phyloP scores from a whole-genome alignment of 2,888 invertebrate species.

The Dynastes grantii region DNA sequence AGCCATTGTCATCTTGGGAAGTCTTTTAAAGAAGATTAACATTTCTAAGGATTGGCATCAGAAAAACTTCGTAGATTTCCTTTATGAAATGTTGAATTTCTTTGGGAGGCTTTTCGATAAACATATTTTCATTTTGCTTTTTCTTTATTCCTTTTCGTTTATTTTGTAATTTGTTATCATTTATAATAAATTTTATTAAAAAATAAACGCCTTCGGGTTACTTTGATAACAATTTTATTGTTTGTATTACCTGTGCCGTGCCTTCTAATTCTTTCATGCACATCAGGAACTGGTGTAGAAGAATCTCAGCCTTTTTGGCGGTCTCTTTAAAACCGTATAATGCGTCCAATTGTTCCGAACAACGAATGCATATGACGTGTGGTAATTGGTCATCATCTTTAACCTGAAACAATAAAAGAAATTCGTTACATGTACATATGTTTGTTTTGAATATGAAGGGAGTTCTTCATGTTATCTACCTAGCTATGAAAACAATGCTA shows the following conservation, averaged over 20 bases:
- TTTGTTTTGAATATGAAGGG: too few species aligned
- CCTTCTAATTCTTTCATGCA: constrained; percentile 80
- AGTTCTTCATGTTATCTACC: too few species aligned
- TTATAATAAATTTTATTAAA: not conserved
- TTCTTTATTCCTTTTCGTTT: not conserved
- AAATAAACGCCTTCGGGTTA: not conserved
- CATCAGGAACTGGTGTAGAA: constrained; percentile 84
- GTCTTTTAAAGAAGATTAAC: too few species aligned
- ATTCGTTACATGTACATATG: too few species aligned
- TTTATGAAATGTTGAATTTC: too few species aligned
- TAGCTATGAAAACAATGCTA: too few species aligned
- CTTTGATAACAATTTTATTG: not conserved
- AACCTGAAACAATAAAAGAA: constrained; percentile 73
- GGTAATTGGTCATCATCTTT: constrained; percentile 84
- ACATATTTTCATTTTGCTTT: too few species aligned
- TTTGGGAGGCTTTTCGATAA: too few species aligned
- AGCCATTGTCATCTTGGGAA: too few species aligned
- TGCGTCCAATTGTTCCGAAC: constrained; percentile 83
- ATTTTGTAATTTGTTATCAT: constrained; percentile 9
- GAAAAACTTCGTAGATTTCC: too few species aligned
- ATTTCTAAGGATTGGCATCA: too few species aligned
- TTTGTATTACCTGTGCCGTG: constrained; percentile 76
- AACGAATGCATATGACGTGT: constrained; percentile 83
- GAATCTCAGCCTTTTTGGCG: constrained; percentile 83
- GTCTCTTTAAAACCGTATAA: constrained; percentile 84